Percentiles rank a stretch among this genome's conserved stretches.
phyloP scores from a whole-genome alignment of 2,113 vertebrate genomes.

The Spizaetus ornatus region DNA sequence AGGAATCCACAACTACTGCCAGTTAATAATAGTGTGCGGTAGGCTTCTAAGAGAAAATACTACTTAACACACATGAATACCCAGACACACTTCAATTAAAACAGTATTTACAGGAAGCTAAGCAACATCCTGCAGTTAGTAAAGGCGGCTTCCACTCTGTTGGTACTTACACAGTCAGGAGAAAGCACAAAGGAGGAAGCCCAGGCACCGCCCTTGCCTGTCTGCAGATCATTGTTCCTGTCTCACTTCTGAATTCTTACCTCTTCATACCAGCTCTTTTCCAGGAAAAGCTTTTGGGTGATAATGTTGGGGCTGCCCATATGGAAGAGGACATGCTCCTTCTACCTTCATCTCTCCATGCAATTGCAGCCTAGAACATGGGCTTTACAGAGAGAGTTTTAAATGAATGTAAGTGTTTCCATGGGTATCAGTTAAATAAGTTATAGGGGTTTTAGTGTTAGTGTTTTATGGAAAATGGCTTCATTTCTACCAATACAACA shows the following conservation, averaged over 20 bases:
- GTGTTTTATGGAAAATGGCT: background rate
- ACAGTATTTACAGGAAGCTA: background rate
- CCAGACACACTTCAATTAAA: conserved; percentile 25
- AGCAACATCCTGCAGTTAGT: background rate
- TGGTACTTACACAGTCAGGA: background rate
- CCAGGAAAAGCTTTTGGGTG: background rate
- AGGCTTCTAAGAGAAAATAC: background rate
- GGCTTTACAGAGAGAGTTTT: background rate
- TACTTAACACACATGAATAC: background rate
- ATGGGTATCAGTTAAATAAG: background rate
- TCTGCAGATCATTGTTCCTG: background rate
- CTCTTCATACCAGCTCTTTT: background rate
- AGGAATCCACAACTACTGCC: background rate
- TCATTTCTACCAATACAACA: background rate
- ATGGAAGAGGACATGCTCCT: background rate
- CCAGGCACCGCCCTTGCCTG: background rate
- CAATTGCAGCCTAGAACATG: background rate
- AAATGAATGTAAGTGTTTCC: background rate
- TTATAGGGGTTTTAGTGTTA: background rate
- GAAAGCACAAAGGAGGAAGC: background rate
- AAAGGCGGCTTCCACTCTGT: background rate
- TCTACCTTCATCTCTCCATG: background rate
- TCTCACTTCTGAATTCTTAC: background rate
- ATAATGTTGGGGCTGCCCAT: no score
- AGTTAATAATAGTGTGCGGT: background rate